Base-by-base conservation (phyloP, 2,797 vertebrate species). In the Argentina silus region DNA sequence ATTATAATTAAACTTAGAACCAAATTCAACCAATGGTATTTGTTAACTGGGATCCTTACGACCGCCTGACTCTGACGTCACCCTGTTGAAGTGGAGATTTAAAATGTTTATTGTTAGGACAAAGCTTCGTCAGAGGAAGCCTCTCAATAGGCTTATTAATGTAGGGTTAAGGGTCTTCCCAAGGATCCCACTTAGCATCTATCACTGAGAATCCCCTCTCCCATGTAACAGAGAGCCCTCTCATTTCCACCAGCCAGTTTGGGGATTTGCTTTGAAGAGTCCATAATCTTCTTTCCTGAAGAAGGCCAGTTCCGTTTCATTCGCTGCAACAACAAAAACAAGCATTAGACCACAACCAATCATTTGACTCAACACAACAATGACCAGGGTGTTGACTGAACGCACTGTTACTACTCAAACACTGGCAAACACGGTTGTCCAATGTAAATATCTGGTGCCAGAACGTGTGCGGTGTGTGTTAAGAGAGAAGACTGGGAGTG, bases 291-390 rank as follows among this genome's bases (percentile, higher is more conserved):
- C 91, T 83, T 77, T 91, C 87, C 90, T 91, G 89, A 95, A 95
- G 85, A 93, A 93, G 75, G 94, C 94, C 78, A 95, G 85, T 89
- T 95, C 94, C 0, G 94, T 95, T 89, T 95, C 94, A 78, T 91
- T 88, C 80, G 87, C 94, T 95, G 59, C 21, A 36, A 61, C 12
- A 15, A 53, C 15, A 53, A 27, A 36, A 60, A 11, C 21, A 60
- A 6, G 23, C 21, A 36, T 36, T 8, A 42, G 53, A 55, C 27
- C 27, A 61, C 14, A 61, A 12, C 51, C 15, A 6, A 15, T 53
- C 51, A 53, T 7, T n/a, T 53, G 15, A 36, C 27, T 36, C 27
- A 36, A 36, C 5, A 17, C 15, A 53, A 53, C 17, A 6, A 27
- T 21, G 3, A 36, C 57, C 11, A 60, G 11, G 21, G 27, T 60